Conservation (phyloP, 2,888 invertebrate species). For the Xanthia togata region DNA sequence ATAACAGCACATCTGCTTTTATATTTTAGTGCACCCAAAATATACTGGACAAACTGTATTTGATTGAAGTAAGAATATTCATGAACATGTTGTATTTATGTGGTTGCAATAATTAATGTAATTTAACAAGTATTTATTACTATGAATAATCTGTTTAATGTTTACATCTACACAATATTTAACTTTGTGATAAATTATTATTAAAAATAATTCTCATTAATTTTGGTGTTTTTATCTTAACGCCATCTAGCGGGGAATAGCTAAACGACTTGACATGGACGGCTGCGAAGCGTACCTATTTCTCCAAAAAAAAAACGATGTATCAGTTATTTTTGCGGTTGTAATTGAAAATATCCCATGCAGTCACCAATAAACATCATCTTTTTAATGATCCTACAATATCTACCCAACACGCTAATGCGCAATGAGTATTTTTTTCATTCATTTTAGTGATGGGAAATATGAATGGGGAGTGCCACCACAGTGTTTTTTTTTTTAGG, state of each 20-base stretch:
- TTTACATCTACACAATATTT: constrained; percentile 36
- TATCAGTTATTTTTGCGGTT: background rate
- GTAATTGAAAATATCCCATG: background rate
- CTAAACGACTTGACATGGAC: background rate
- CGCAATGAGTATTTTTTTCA: too few relatives aligned
- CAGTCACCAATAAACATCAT: too few relatives aligned
- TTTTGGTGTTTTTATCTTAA: constrained; percentile 14
- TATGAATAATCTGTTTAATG: constrained; percentile 36
- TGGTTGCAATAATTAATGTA: constrained; percentile 25
- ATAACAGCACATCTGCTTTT: background rate
- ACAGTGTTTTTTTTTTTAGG: too few relatives aligned
- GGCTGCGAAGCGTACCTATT: background rate
- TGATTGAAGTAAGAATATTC: background rate
- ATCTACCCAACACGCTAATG: too few relatives aligned
- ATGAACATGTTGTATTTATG: constrained; percentile 20
- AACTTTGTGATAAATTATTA: constrained; percentile 58
- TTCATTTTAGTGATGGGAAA: too few relatives aligned
- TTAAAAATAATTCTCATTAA: constrained; percentile 38
- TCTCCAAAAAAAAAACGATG: too few relatives aligned
- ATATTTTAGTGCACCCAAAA: background rate
- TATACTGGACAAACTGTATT: background rate
- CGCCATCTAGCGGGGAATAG: constrained; percentile 26
- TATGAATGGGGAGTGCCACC: too few relatives aligned
- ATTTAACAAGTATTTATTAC: constrained; percentile 50
- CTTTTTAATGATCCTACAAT: background rate